Percentiles rank a stretch among this genome's conserved stretches.
Evolutionary conservation across 1,140 invertebrate species (phyloP).

Genomic region (Drosophila aff.): DNA sequence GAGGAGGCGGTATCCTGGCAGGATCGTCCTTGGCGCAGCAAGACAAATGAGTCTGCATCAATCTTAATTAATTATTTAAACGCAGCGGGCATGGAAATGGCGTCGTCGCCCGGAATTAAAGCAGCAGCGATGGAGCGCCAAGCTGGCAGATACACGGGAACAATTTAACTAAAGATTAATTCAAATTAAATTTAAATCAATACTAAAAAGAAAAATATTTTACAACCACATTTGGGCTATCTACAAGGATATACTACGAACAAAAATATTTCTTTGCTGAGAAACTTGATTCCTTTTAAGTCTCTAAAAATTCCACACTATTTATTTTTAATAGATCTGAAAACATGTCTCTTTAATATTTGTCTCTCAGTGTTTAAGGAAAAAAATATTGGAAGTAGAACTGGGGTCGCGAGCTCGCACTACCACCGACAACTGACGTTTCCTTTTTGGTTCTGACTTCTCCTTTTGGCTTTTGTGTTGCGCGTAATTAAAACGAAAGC

Average conservation of each 20-base stretch:
- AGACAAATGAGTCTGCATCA: conserved; percentile 84
- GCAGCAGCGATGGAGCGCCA: conserved; percentile 34
- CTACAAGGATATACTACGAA: too few species aligned
- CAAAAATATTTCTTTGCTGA: too few species aligned
- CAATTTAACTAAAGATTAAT: background rate
- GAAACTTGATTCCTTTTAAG: background rate
- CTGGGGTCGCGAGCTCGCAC: conserved; percentile 27
- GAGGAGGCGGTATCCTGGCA: conserved; percentile 30
- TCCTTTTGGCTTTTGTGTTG: conserved; percentile 65
- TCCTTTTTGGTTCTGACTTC: conserved; percentile 52
- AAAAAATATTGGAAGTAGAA: conserved; percentile 26
- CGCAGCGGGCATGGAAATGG: conserved; percentile 79
- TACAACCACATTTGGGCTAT: too few species aligned
- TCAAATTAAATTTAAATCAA: background rate
- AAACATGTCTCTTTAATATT: background rate
- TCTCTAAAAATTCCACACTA: background rate
- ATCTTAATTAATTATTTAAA: conserved; percentile 84
- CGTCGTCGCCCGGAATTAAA: conserved; percentile 68
- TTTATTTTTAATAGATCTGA: background rate
- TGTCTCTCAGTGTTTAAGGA: background rate
- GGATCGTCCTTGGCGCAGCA: conserved; percentile 65
- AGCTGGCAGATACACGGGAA: conserved; percentile 8
- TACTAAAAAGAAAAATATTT: fast-evolving
- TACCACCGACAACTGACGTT: conserved; percentile 50
- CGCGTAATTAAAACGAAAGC: conserved; percentile 83